Percentiles rank a stretch among this genome's conserved stretches.
These are phyloP conservation scores for Tenthredo notha DNA, from an alignment of 2,888 invertebrate species.

Conservation along the genomic window DNA sequence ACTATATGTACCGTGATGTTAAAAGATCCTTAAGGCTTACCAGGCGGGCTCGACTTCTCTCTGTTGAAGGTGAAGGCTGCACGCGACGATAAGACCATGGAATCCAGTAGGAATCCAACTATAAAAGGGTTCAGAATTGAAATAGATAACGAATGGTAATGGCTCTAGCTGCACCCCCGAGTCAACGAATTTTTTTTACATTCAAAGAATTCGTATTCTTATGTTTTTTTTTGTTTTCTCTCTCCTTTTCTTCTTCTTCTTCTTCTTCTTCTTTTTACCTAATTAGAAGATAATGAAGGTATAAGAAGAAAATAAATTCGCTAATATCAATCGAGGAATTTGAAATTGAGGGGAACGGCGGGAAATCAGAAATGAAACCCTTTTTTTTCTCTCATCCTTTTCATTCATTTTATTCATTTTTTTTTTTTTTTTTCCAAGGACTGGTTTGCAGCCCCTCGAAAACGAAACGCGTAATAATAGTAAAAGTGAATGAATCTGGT, in stretches of 20 bases:
- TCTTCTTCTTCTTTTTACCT: too few relatives aligned
- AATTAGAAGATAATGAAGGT: not conserved
- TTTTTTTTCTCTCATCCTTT: not conserved
- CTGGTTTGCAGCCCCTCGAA: constrained; percentile 66
- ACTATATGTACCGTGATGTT: not conserved
- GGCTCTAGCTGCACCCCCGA: constrained; percentile 35
- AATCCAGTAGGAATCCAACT: constrained; percentile 71
- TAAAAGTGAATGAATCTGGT: constrained; percentile 73
- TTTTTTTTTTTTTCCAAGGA: not conserved
- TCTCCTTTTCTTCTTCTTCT: too few relatives aligned
- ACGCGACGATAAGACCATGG: constrained; percentile 71
- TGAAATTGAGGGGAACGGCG: too few relatives aligned
- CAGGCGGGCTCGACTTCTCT: constrained; percentile 44
- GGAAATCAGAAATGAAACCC: not conserved
- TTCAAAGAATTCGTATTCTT: too few relatives aligned
- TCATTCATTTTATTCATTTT: not conserved
- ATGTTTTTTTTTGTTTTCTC: not conserved
- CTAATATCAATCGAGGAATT: not conserved
- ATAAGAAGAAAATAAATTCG: not conserved
- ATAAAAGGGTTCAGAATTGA: constrained; percentile 67
- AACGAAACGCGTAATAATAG: constrained; percentile 73
- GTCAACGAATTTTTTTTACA: not conserved
- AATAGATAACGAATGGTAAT: constrained; percentile 22
- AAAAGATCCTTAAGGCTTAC: not conserved
- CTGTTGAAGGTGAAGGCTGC: constrained; percentile 61